Conservation (phyloP, 2,113 vertebrate genomes). For the Crotalus viridis region DNA sequence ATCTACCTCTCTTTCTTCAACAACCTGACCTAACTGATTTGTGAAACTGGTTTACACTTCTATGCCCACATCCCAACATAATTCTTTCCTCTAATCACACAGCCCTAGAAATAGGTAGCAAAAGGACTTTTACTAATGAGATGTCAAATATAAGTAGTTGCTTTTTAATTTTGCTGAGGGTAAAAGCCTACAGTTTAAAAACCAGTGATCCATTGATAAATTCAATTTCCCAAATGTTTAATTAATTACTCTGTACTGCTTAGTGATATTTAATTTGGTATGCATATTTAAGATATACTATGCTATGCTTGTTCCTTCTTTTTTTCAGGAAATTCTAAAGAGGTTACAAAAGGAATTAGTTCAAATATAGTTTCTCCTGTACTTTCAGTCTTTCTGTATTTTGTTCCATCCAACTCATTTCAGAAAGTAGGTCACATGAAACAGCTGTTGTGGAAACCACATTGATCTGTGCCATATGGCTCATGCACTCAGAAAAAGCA, state of each 20-base stretch:
- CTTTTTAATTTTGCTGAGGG: conserved; percentile 67
- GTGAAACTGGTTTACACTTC: conserved; percentile 17
- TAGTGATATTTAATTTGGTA: conserved; percentile 67
- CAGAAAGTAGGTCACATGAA: neutral
- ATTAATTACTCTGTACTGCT: conserved; percentile 67
- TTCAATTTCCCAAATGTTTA: conserved; percentile 66
- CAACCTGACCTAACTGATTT: neutral
- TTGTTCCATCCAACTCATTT: conserved; percentile 23
- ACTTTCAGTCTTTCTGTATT: neutral
- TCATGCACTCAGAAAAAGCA: neutral
- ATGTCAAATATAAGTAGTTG: conserved; percentile 56
- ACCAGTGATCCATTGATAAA: conserved; percentile 66
- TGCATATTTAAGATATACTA: conserved; percentile 44
- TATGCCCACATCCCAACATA: neutral
- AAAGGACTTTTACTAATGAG: conserved; percentile 52
- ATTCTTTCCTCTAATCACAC: conserved; percentile 28
- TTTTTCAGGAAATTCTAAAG: conserved; percentile 48
- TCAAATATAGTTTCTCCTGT: neutral
- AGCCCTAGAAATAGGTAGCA: conserved; percentile 6
- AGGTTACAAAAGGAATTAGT: conserved; percentile 46
- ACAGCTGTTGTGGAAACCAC: neutral
- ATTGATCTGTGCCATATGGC: neutral
- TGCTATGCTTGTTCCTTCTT: conserved; percentile 12
- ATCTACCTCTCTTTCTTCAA: neutral
- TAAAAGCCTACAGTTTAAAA: conserved; percentile 58